phyloP scores from a whole-genome alignment of 1,140 invertebrate genomes.

The Zaprionus vittiger region DNA sequence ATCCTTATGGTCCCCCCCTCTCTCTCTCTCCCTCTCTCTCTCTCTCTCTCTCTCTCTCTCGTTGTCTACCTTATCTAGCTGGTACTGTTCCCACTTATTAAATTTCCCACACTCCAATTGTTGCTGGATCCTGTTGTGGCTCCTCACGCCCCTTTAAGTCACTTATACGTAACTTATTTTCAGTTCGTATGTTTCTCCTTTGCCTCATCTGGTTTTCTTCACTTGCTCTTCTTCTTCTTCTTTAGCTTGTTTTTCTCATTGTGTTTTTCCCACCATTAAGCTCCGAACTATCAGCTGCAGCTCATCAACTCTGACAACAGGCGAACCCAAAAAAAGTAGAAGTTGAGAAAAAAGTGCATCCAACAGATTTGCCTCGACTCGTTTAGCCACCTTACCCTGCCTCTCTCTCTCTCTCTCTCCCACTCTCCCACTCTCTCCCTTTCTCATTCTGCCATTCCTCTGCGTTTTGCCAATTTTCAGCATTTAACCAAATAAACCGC shows the following conservation, averaged over 20 bases:
- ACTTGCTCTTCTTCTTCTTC: constrained; percentile 28
- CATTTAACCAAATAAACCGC: constrained; percentile 80
- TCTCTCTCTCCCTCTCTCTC: not conserved
- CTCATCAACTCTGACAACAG: constrained; percentile 62
- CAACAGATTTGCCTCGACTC: constrained; percentile 48
- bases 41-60: not conserved
- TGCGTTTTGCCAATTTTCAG: constrained; percentile 76
- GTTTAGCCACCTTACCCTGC: not conserved
- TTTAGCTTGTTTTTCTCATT: constrained; percentile 29
- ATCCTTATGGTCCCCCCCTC: constrained; percentile 2
- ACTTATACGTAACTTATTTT: constrained; percentile 22
- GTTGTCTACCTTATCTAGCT: not conserved
- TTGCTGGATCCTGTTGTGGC: constrained; percentile 29
- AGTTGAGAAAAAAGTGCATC: constrained; percentile 50
- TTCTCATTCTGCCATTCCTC: constrained; percentile 5
- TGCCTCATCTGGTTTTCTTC: constrained; percentile 7
- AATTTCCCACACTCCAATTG: constrained; percentile 75
- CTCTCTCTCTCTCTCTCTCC: not conserved
- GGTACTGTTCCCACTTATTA: constrained; percentile 62
- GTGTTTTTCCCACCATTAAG: constrained; percentile 77
- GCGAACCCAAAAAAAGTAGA: constrained; percentile 35
- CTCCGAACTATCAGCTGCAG: constrained; percentile 70
- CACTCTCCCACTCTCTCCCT: constrained; percentile 11
- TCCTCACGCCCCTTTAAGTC: constrained; percentile 20
- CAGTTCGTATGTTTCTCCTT: not conserved